Base-by-base conservation (phyloP, 92 coral and sea anemone species). In the Porites rus region DNA sequence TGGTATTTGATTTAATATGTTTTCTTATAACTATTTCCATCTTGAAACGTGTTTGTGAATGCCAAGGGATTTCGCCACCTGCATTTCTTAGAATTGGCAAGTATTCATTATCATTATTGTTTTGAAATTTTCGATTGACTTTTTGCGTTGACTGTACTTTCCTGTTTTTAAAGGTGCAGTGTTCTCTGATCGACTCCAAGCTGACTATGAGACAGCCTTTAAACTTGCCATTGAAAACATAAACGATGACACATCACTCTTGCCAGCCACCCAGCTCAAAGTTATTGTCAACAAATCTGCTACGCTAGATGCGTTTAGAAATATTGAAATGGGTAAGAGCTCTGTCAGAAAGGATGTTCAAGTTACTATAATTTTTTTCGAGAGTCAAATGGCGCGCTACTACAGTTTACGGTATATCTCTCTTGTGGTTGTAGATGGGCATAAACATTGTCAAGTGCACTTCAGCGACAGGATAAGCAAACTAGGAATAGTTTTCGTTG, bases 251-350 rank as follows among this genome's bases (percentile, higher is more conserved):
- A 65, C 62, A 0, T 56, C 76, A 10, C 24, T 95, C 7, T 84
- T 89, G 16, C 83, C 89, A n/a, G 87, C 86, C 17, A 89, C 88
- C 56, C 61, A 75, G 11, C 92, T 95, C 2, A 78, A 81, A 81
- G 96, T 92, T 38, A 82, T 86, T 61, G 83, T 90, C 20, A 94
- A 95, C 85, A 89, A 86, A 72, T 90, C 92, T 8, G 94, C 86
- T 22, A 89, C 90, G 25, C 82, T 86, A 54, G 91, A 92, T 82
- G 94, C 96, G 9, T 93, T 91, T 58, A 89, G 90, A 52, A 93
- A 91, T 73, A 93, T 93, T 11, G 86, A 88, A 70, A 74, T 87
- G 54, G 96, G 96, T 93, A 78, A 72, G 71, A 25, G 61, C 61
- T 56, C 61, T 10, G 16, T 56, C 46, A 38, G 46, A 10, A 8